Evolutionary conservation across 2,888 invertebrate species (phyloP).

Genomic region (Gerris lacustris): DNA sequence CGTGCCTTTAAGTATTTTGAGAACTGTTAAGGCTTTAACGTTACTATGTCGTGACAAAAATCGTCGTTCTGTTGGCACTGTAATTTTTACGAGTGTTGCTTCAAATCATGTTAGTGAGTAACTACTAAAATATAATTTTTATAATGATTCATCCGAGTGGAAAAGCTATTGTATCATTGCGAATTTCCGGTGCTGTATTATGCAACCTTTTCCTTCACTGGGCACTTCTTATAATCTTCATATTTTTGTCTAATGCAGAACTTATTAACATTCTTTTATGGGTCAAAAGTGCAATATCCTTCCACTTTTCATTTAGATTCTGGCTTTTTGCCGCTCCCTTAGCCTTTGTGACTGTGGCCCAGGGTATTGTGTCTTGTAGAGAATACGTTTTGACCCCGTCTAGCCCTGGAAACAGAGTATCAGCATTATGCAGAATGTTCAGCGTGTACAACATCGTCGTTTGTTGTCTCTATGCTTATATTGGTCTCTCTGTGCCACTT

Average conservation of each 20-base stretch:
- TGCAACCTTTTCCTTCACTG: constrained; percentile 44
- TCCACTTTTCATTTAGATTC: constrained; percentile 50
- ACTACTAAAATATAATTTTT: too few species aligned
- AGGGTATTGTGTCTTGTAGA: constrained; percentile 59
- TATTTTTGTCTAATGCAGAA: constrained; percentile 46
- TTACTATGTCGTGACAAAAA: too few species aligned
- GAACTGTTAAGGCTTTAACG: too few species aligned
- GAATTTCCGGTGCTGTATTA: constrained; percentile 39
- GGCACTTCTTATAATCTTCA: constrained; percentile 32
- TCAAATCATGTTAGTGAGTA: not conserved
- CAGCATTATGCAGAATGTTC: constrained; percentile 50
- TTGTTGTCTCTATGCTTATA: constrained; percentile 46
- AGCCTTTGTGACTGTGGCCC: constrained; percentile 50
- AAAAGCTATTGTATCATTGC: too few species aligned
- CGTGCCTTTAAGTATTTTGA: too few species aligned
- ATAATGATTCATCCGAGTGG: too few species aligned
- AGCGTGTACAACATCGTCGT: constrained; percentile 48
- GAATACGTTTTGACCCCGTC: constrained; percentile 50
- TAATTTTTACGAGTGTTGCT: not conserved
- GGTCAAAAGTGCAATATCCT: constrained; percentile 47
- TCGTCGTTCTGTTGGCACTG: not conserved
- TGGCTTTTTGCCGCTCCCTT: constrained; percentile 54
- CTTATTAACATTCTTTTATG: constrained; percentile 52
- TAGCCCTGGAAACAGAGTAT: constrained; percentile 54
- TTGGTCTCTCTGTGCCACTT: constrained; percentile 56